Evolutionary conservation across 2,888 invertebrate species (phyloP).

Genomic region (Desoria tigrina): DNA sequence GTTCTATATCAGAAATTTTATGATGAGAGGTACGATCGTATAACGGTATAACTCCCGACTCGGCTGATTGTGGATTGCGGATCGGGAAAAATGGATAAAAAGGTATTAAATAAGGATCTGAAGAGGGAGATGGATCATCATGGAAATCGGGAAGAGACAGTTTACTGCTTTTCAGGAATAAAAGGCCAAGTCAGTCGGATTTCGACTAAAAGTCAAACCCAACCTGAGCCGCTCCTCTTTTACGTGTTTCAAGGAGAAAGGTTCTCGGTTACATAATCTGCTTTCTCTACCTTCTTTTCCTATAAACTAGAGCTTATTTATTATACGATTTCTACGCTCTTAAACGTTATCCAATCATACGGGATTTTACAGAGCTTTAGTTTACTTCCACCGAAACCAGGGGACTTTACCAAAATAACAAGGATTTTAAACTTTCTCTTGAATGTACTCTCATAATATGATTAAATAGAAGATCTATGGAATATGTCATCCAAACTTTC

Average conservation of each 20-base stretch:
- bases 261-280: conserved; percentile 14
- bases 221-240: neutral
- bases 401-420: too few species aligned
- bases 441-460: too few species aligned
- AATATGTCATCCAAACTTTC: too few species aligned
- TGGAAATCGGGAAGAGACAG: neutral
- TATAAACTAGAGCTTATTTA: neutral
- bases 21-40: too few species aligned
- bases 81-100: conserved; percentile 4
- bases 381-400: neutral
- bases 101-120: conserved; percentile 14
- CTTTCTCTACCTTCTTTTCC: conserved; percentile 14
- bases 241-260: neutral
- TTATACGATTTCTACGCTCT: conserved; percentile 1
- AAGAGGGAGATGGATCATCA: conserved; percentile 6
- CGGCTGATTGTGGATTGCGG: neutral
- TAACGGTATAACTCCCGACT: too few species aligned
- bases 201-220: conserved; percentile 4
- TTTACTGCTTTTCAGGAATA: neutral
- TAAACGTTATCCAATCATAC: conserved; percentile 43
- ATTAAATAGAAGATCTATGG: too few species aligned
- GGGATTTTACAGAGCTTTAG: conserved; percentile 33
- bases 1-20: too few species aligned
- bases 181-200: conserved; percentile 6
- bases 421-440: too few species aligned